A percentile compares a stretch with the other conserved stretches of the same genome.
These are phyloP conservation scores for Calcarius lapponicus DNA, from an alignment of 2,797 vertebrate genomes.

Conservation along the genomic window DNA sequence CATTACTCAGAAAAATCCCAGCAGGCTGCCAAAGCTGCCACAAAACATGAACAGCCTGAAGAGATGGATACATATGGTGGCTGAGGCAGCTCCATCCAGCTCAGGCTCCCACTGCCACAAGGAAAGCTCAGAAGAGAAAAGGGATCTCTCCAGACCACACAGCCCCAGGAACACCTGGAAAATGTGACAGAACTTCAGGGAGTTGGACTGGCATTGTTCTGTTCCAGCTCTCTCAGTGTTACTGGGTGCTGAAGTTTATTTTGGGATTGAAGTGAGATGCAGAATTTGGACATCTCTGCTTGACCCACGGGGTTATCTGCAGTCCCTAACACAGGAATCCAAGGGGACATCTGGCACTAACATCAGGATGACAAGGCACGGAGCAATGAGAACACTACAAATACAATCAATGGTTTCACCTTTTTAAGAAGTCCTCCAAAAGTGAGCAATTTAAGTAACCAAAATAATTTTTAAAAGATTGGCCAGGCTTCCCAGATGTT, in stretches of 20 bases:
- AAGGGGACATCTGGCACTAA: background rate
- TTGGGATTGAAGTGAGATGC: background rate
- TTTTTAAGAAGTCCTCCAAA: background rate
- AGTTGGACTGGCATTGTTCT: background rate
- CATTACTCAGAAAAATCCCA: conserved; percentile 7
- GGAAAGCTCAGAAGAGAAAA: background rate
- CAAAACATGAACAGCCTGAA: conserved; percentile 20
- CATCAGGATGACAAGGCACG: background rate
- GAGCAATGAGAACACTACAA: background rate
- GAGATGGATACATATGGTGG: background rate
- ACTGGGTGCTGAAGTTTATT: background rate
- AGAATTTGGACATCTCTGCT: background rate
- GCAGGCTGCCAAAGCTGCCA: conserved; percentile 27
- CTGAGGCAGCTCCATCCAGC: conserved; percentile 19
- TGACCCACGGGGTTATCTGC: background rate
- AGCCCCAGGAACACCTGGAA: rapidly evolving
- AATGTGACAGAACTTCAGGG: rapidly evolving
- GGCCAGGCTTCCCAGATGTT: background rate
- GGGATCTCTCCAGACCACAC: background rate
- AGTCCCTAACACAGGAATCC: background rate
- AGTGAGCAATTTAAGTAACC: background rate
- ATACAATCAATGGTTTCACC: background rate
- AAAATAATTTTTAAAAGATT: background rate
- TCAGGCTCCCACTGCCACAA: background rate
- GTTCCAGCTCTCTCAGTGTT: background rate